phyloP scores from a whole-genome alignment of 1,140 invertebrate species.

The Brachionus rubens region DNA sequence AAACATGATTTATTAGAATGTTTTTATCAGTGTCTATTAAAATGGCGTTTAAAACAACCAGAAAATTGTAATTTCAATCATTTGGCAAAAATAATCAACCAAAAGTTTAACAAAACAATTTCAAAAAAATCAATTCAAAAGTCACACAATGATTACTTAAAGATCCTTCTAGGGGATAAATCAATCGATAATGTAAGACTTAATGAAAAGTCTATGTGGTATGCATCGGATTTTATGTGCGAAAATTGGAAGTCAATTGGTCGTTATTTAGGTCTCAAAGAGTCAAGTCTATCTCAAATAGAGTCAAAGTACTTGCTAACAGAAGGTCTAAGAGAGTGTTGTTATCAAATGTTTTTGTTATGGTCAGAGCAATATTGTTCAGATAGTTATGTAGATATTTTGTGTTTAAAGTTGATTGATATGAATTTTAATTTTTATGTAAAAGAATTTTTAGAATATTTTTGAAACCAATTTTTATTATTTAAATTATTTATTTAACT shows the following conservation, averaged over 20 bases:
- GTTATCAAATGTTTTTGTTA: slow-evolving; percentile 34
- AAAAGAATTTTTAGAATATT: not conserved
- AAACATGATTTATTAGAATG: not conserved
- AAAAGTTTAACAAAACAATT: not conserved
- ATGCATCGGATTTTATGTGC: not conserved
- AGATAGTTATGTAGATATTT: not conserved
- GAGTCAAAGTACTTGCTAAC: not conserved
- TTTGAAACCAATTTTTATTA: not conserved
- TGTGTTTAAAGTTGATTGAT: slow-evolving; percentile 7
- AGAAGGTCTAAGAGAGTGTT: slow-evolving; percentile 41
- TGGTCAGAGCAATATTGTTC: slow-evolving; percentile 5
- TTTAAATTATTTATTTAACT: no score
- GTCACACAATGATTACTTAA: not conserved
- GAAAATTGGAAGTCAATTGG: slow-evolving; percentile 38
- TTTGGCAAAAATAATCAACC: not conserved
- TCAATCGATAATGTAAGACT: slow-evolving; percentile 9
- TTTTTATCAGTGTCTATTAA: slow-evolving; percentile 36
- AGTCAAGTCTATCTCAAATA: not conserved
- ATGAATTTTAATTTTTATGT: slow-evolving; percentile 45
- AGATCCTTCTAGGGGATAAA: not conserved
- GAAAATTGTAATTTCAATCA: slow-evolving; percentile 30
- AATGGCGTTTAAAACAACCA: slow-evolving; percentile 21
- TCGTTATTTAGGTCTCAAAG: slow-evolving; percentile 13
- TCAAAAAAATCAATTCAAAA: not conserved
- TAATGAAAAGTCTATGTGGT: slow-evolving; percentile 23